phyloP scores from a whole-genome alignment of 2,888 invertebrate species.

The Aleiodes testaceus region DNA sequence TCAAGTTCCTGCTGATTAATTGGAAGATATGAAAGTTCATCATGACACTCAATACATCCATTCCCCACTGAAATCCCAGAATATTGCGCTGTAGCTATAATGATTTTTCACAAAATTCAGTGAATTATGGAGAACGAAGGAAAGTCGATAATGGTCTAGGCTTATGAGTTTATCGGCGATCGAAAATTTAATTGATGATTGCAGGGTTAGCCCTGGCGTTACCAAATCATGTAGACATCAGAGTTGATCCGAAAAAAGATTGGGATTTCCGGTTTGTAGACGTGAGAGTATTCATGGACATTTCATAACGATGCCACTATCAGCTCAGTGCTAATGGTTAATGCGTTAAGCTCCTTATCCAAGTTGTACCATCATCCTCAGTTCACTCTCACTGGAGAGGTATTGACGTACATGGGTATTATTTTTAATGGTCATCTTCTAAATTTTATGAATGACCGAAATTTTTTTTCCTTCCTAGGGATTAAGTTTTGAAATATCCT shows the following conservation, averaged over 20 bases:
- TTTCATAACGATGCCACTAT: not conserved
- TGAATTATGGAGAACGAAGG: too few species aligned
- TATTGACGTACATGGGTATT: conserved; percentile 3
- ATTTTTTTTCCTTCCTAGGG: too few species aligned
- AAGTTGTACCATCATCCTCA: conserved; percentile 14
- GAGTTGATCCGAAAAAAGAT: conserved; percentile 21
- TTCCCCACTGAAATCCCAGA: too few species aligned
- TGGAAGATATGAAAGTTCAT: too few species aligned
- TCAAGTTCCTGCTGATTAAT: too few species aligned
- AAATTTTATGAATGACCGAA: too few species aligned
- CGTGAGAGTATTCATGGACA: not conserved
- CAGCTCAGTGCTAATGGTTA: conserved; percentile 30
- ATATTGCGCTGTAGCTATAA: too few species aligned
- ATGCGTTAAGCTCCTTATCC: conserved; percentile 40
- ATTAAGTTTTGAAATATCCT: too few species aligned
- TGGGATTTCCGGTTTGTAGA: conserved; percentile 7
- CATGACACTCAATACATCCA: too few species aligned
- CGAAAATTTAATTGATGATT: not conserved
- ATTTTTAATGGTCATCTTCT: not conserved
- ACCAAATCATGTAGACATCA: conserved; percentile 23
- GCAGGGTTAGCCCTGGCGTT: not conserved
- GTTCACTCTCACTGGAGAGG: not conserved
- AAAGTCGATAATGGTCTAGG: too few species aligned
- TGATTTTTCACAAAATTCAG: too few species aligned
- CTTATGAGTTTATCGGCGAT: too few species aligned